Base-by-base conservation (phyloP, 2,113 vertebrate genomes). In the Delphinapterus leucas region DNA sequence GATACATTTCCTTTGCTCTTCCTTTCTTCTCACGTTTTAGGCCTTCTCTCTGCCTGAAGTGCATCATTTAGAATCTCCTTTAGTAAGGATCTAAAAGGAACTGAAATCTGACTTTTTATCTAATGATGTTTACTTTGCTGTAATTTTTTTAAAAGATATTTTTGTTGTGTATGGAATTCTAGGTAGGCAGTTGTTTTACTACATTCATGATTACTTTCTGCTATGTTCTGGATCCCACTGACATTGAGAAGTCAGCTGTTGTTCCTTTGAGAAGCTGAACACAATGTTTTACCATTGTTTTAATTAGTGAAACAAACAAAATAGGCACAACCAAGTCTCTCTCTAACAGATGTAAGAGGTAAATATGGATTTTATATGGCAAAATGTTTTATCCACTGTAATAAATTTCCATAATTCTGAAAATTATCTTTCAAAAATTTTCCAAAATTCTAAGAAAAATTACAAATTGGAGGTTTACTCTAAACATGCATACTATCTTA, bases 261-360 rank as follows among this genome's bases (percentile, higher is more conserved):
- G 33, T n/a, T 79, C 76, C 76, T 55, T 13, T 55, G 11, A 89
- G 49, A 93, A 79, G 85, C 28, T 77, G 61, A 93, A 70, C 60
- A 85, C 67, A 86, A 53, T 68, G 5, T 47, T 90, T 97, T 14
- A 81, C 3, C 13, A 41, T 6, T n/a, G 31, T 49, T 97, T 94
- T 97, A 83, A 91, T 63, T 63, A 77, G 11, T 68, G 9, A 86
- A 95, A 79, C 55, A 88, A 74, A 67, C 36, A 86, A 95, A 76
- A n/a, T 11, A 12, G 21, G 11, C 3, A 3, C 1, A 49, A 80
- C 6, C 47, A 61, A 15, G 3, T 73, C 6, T 53, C 68, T 82
- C 6, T 53, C 68, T 89, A 84, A 90, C 10, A 74, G 33, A 53
- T 92, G 6, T 8, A 90, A 36, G 60, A 65, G 8, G 11, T 44